Evolutionary conservation across 2,888 invertebrate genomes (phyloP), one percentile per base, ranked within the genome.

Genomic region (Troglohyphantes excavatus): DNA sequence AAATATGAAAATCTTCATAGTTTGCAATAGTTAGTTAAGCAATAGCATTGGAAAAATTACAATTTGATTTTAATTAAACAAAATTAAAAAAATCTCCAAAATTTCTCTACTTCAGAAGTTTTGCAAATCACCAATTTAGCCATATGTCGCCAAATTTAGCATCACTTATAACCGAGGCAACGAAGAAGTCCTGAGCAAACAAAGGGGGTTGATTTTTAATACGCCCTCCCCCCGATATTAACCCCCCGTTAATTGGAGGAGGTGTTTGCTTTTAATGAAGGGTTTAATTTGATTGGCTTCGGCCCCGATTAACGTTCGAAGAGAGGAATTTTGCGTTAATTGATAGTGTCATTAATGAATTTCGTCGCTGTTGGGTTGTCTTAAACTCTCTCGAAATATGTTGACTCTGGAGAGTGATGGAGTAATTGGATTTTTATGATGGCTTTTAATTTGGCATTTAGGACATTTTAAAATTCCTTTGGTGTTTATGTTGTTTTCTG

Each of bases 201-300:
- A 73, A n/a, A 27, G 59, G 21, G 23, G 29, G 84, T 68, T 78
- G 78, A 78, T 86, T 86, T 86, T 86, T 86, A 86, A 86, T 79
- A 43, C 63, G 9, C 70, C 59, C 85, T 23, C 59, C 19, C 72
- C 33, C 33, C 72, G 39, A 78, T 46, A 79, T 86, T 86, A 86
- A 59, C 26, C 46, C 17, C 29, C 61, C 17, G 53, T n/a, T 86
- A 86, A 86, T 86, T 86, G 86, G 78, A 78, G 39, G 53, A 86
- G 29, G 63, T 88, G 87, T 88, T 88, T 88, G 75, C 81, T 13
- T 88, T 88, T 88, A 73, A 81, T 88, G 81, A 81, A 88, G 53
- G 73, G 81, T 26, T 65, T 70, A 53, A 43, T 46, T 68, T 87
- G 81, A 81, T 81, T 88, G 81, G 81, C 87, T 88, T 88, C 75